Percentiles rank a stretch among this genome's conserved stretches.
Conservation (phyloP, 2,888 invertebrate genomes). For the Drosophila tripunctata region DNA sequence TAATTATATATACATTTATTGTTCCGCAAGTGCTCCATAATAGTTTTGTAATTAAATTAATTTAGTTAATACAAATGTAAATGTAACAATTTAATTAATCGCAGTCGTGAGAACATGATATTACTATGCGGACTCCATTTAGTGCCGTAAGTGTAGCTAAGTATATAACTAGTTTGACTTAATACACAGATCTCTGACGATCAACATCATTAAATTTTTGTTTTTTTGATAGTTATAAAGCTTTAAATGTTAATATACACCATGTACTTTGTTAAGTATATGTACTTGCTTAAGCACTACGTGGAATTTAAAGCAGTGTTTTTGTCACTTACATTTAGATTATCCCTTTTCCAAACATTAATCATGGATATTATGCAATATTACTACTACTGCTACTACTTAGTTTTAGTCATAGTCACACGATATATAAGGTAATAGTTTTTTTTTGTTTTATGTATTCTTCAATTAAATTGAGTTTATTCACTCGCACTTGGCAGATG, state of each 20-base stretch:
- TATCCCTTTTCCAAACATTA: background rate
- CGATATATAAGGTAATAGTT: background rate
- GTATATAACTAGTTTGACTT: slow-evolving; percentile 19
- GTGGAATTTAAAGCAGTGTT: background rate
- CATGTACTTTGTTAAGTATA: background rate
- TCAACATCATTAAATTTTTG: background rate
- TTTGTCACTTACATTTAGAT: background rate
- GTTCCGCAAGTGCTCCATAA: background rate
- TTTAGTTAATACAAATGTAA: background rate
- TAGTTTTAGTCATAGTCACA: background rate
- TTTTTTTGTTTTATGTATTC: too few species aligned
- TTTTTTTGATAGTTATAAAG: slow-evolving; percentile 20
- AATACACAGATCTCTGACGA: slow-evolving; percentile 10
- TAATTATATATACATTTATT: background rate
- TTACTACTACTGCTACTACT: background rate
- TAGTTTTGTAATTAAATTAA: background rate
- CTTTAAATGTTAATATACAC: slow-evolving; percentile 10
- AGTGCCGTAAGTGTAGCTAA: background rate
- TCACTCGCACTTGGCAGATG: slow-evolving; percentile 1
- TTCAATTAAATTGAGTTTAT: background rate
- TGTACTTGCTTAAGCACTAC: background rate
- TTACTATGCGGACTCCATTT: background rate
- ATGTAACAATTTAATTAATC: background rate
- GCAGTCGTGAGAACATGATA: background rate
- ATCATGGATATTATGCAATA: background rate